Percentiles rank a stretch among this genome's conserved stretches.
These are phyloP conservation scores for Nemapogon koenigi DNA, from an alignment of 2,888 invertebrate species.

Conservation along the genomic window DNA sequence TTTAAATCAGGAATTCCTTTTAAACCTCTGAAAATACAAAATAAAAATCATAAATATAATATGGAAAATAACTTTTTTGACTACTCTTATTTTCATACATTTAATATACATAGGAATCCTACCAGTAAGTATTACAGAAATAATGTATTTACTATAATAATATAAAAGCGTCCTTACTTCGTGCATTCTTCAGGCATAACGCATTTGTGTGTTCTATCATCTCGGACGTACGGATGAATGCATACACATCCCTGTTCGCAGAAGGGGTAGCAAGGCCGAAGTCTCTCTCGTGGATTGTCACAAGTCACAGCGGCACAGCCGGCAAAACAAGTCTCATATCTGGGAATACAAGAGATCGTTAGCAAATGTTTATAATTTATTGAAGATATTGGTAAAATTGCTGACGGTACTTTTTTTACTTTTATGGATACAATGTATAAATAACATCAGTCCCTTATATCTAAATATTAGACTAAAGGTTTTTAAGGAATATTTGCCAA, in stretches of 20 bases:
- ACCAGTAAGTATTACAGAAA: too few relatives aligned
- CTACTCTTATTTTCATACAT: too few relatives aligned
- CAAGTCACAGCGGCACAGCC: slow-evolving; percentile 52
- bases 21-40: slow-evolving; percentile 40
- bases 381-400: too few relatives aligned
- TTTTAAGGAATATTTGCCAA: neutral
- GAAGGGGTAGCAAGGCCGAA: slow-evolving; percentile 56
- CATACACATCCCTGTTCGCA: slow-evolving; percentile 55
- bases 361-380: too few relatives aligned
- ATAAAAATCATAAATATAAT: slow-evolving; percentile 13
- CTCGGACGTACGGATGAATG: slow-evolving; percentile 42
- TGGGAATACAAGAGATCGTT: too few relatives aligned
- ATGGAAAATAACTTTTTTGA: too few relatives aligned
- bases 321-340: slow-evolving; percentile 50
- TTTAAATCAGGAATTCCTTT: slow-evolving; percentile 54
- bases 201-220: slow-evolving; percentile 57
- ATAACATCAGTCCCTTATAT: neutral
- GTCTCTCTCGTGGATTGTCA: slow-evolving; percentile 51
- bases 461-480: neutral
- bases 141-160: too few relatives aligned
- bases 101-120: too few relatives aligned
- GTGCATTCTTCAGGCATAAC: slow-evolving; percentile 49
- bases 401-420: neutral
- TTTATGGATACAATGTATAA: neutral
- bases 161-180: slow-evolving; percentile 29